Base-by-base conservation (phyloP, 2,888 invertebrate species). In the Thysanoteuthis rhombus region DNA sequence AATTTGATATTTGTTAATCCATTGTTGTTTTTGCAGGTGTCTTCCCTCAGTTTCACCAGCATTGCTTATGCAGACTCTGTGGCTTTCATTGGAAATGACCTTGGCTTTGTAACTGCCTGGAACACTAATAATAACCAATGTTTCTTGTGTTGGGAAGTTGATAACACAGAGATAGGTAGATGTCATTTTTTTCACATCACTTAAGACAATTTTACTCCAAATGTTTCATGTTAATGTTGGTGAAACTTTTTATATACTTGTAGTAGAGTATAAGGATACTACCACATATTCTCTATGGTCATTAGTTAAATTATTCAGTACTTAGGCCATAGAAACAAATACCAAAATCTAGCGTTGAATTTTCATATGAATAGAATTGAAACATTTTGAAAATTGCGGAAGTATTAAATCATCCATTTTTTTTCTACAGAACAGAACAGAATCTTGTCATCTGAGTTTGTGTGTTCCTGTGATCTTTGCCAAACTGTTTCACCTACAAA, bases 81-180 rank as follows among this genome's bases (percentile, higher is more conserved):
- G 28, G 94, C 97, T 93, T 97, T 96, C 94, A 96, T 96, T 25
- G 96, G 95, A 16, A 96, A 96, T 36, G 96, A 95, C 93, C 95
- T 94, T 93, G 97, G 97, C n/a, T 95, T 96, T 90, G 96, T 97
- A 58, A 96, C 96, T 19, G 97, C 96, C 42, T 97, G 97, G 97
- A 97, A 97, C 94, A 97, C 96, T 5, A 94, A 96, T 93, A 95
- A 96, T 92, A 97, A 96, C 94, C 95, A 95, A 22, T 97, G 97
- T 94, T 96, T 97, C 94, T 95, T 97, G 95, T 96, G 97, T 95
- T 97, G 97, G 97, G 96, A 97, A 94, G 97, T 97, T 36, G 97
- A 97, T 94, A 95, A 93, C 22, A 94, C 95, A 32, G 97, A 97
- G 94, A 97, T 97, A 94, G 96, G 97, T 97, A 93, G 93, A 95